phyloP scores from a whole-genome alignment of 2,113 vertebrate species.

The Chauna torquata region DNA sequence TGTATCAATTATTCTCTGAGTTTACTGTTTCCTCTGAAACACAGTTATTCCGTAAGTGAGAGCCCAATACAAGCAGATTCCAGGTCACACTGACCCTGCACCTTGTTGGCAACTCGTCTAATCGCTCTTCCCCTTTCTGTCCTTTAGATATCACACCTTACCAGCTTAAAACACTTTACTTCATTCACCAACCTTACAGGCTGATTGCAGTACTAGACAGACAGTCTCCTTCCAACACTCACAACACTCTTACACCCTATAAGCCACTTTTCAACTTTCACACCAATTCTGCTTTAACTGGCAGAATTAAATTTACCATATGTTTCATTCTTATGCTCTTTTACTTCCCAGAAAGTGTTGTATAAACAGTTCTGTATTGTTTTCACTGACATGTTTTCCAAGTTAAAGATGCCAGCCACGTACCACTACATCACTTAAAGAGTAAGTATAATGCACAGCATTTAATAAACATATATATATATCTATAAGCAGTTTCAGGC shows the following conservation, averaged over 20 bases:
- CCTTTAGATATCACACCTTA: not conserved
- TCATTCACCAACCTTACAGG: not conserved
- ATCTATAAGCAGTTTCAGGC: not conserved
- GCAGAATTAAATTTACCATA: not conserved
- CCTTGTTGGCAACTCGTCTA: fast-evolving
- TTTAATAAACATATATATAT: not conserved
- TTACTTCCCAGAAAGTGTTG: not conserved
- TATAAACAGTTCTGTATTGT: not conserved
- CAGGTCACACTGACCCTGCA: not conserved
- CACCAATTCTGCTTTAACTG: not conserved
- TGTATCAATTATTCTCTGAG: fast-evolving
- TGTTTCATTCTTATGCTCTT: not conserved
- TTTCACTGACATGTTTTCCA: not conserved
- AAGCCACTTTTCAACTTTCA: not conserved
- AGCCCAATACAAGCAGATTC: not conserved
- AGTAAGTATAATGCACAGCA: not conserved
- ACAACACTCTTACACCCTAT: not conserved
- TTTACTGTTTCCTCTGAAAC: not conserved
- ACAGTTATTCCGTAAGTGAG: not conserved
- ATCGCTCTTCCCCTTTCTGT: not conserved
- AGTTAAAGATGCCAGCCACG: not conserved
- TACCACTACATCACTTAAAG: not conserved
- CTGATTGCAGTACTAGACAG: not conserved
- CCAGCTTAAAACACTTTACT: not conserved
- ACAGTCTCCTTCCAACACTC: not conserved